Evolutionary conservation across 2,113 vertebrate species (phyloP).

Genomic region (Amphiprion percula): DNA sequence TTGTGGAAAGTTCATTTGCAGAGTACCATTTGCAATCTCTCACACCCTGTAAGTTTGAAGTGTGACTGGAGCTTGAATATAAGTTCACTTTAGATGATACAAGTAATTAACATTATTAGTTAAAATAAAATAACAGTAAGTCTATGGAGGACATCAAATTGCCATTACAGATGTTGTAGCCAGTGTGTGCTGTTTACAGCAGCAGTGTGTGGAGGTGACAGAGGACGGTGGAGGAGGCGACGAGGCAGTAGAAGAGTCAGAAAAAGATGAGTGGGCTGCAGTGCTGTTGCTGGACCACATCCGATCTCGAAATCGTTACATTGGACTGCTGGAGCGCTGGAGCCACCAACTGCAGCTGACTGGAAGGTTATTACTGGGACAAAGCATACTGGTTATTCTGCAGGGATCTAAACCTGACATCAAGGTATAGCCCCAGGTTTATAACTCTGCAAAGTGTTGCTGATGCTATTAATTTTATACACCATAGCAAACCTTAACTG

Average conservation of each 20-base stretch:
- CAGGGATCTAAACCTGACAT: constrained; percentile 51
- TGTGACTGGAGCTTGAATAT: too few relatives aligned
- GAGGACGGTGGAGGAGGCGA: neutral
- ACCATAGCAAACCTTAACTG: too few relatives aligned
- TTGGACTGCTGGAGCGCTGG: constrained; percentile 58
- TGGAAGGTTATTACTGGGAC: constrained; percentile 54
- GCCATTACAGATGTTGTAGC: neutral
- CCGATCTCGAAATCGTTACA: constrained; percentile 51
- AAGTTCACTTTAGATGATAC: too few relatives aligned
- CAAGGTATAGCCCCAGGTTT: constrained; percentile 47
- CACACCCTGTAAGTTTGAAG: too few relatives aligned
- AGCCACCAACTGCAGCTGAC: constrained; percentile 58
- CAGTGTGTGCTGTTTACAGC: neutral
- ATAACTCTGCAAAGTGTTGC: too few relatives aligned
- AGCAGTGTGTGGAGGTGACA: constrained; percentile 30
- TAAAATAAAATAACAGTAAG: too few relatives aligned
- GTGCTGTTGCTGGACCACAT: constrained; percentile 66
- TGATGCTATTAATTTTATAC: neutral
- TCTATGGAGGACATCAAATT: neutral
- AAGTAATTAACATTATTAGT: too few relatives aligned
- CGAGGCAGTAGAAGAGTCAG: neutral
- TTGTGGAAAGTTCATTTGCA: too few relatives aligned
- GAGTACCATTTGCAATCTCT: too few relatives aligned
- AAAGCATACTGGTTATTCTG: constrained; percentile 51
- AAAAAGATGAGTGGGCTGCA: constrained; percentile 41